phyloP scores from a whole-genome alignment of 2,797 vertebrate species.

The Clarias laeviceps region DNA sequence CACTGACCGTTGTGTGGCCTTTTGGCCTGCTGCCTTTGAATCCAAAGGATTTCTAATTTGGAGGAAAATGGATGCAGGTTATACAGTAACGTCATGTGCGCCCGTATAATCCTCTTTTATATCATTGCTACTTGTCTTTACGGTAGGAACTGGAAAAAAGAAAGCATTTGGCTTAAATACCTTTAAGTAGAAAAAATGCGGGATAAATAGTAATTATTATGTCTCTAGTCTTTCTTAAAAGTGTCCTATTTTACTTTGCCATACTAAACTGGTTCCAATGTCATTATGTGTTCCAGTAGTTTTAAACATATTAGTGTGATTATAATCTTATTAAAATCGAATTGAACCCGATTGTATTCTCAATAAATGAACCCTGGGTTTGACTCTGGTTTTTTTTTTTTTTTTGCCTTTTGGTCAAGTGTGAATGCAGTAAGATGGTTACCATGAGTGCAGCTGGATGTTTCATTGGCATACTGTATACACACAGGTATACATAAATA shows the following conservation, averaged over 20 bases:
- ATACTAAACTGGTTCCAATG: neutral
- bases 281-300: neutral
- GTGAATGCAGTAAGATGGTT: neutral
- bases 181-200: neutral
- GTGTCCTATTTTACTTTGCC: neutral
- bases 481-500: neutral
- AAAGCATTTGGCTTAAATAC: neutral
- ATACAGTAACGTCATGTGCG: constrained; percentile 16
- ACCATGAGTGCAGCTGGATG: neutral
- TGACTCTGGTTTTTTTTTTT: neutral
- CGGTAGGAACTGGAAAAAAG: constrained; percentile 63
- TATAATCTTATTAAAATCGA: neutral
- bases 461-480: neutral
- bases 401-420: neutral
- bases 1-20: constrained; percentile 45
- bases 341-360: neutral
- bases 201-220: neutral
- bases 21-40: constrained; percentile 32
- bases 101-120: constrained; percentile 30
- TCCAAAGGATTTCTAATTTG: constrained; percentile 25
- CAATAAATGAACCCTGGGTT: neutral
- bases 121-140: constrained; percentile 48
- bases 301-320: neutral
- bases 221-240: neutral
- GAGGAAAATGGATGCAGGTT: constrained; percentile 6